Percentiles rank a stretch among this genome's conserved stretches.
phyloP scores from a whole-genome alignment of 2,113 vertebrate genomes.

The Irena cyanogastra region DNA sequence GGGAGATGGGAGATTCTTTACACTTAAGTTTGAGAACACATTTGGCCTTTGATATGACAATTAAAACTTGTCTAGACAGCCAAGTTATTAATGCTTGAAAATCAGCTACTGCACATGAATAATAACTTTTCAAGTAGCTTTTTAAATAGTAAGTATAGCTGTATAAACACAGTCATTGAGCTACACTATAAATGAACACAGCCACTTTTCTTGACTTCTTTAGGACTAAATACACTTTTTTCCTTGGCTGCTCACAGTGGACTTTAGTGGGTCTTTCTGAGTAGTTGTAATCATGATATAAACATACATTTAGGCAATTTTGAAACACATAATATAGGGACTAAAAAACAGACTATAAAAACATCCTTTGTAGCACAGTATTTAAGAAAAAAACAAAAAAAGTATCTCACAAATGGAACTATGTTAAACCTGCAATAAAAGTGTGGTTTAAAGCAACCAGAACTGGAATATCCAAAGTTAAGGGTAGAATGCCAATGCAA shows the following conservation, averaged over 20 bases:
- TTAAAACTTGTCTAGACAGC: conserved; percentile 66
- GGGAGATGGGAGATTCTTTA: conserved; percentile 7
- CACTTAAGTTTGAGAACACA: conserved; percentile 24
- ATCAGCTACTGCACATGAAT: conserved; percentile 53
- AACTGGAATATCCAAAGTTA: conserved; percentile 59
- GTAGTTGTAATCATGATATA: conserved; percentile 25
- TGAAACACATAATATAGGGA: conserved; percentile 48
- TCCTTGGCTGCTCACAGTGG: conserved; percentile 62
- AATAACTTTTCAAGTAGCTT: conserved; percentile 63
- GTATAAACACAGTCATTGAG: conserved; percentile 58
- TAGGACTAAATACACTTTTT: conserved; percentile 49
- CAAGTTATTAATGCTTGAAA: conserved; percentile 62
- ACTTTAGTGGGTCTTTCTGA: conserved; percentile 29
- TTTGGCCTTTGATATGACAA: conserved; percentile 59
- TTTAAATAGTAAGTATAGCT: conserved; percentile 53
- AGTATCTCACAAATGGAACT: conserved; percentile 31
- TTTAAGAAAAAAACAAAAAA: not conserved
- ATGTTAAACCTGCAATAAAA: conserved; percentile 51
- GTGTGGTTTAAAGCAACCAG: conserved; percentile 55
- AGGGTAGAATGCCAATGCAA: conserved; percentile 36
- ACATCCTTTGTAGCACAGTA: conserved; percentile 40
- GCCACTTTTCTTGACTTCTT: conserved; percentile 54
- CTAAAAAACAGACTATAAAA: conserved; percentile 53
- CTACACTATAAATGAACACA: conserved; percentile 63
- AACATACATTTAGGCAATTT: conserved; percentile 51